Conservation (phyloP, 2,113 vertebrate genomes). For the Podocnemis expansa region DNA sequence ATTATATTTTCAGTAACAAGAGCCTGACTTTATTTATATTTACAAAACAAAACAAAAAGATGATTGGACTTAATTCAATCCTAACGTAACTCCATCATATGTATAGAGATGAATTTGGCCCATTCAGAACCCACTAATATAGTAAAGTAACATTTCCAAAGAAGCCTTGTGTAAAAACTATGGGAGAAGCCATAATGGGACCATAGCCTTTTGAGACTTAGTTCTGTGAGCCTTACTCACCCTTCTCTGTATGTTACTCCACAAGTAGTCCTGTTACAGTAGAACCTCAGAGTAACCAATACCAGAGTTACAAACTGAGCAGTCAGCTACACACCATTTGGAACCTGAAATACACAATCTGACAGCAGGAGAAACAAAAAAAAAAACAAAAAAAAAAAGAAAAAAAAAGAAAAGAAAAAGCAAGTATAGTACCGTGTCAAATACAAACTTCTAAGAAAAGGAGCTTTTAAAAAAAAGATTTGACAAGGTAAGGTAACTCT, state of each 20-base stretch:
- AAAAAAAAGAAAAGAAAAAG: too few species aligned
- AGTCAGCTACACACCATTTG: too few species aligned
- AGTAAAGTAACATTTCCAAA: conserved; percentile 10
- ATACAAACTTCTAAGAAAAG: too few species aligned
- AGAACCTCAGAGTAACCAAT: too few species aligned
- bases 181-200: neutral
- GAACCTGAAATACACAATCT: too few species aligned
- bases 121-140: neutral
- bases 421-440: too few species aligned
- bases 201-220: neutral
- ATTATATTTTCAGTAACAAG: conserved; percentile 9
- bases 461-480: too few species aligned
- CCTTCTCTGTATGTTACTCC: neutral
- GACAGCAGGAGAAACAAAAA: too few species aligned
- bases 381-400: too few species aligned
- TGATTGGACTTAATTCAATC: neutral
- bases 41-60: neutral
- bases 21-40: conserved; percentile 19
- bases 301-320: too few species aligned
- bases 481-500: too few species aligned
- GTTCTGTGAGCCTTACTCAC: neutral
- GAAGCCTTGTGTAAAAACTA: neutral
- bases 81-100: neutral
- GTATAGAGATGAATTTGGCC: neutral
- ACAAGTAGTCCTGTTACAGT: neutral